Evolutionary conservation across 2,113 vertebrate species (phyloP), one percentile per base, ranked within the genome.

Genomic region (Dasyurus viverrinus): DNA sequence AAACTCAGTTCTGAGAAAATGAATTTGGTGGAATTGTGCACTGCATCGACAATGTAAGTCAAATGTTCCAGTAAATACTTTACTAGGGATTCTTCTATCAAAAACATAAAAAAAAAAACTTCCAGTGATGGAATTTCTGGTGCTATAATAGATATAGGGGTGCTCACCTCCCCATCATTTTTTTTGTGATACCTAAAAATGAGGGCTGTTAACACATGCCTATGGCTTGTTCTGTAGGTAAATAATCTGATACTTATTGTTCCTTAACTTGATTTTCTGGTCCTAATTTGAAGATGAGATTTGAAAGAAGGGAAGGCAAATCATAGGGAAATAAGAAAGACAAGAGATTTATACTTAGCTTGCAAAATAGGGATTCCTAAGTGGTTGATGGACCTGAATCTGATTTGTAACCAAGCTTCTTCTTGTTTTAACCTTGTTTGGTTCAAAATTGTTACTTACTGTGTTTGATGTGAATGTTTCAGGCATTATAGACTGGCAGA

Each of bases 361-460:
- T 47, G 46, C 46, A 25, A 91, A 53, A 24, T 93, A 46, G 42
- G 36, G 11, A 92, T 60, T 76, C 46, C 92, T 96, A 97, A 92
- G 91, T 96, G 95, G 89, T 91, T 96, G 76, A 95, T 91, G 89
- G 89, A 42, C 94, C 92, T 93, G 95, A 94, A 91, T 92, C 68
- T 94, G 68, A 50, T 94, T 91, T 97, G 90, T 97, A 93, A 92
- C 96, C 97, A 90, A 12, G 54, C 14, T 96, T 96, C 92, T 97
- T 92, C 91, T 91, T 92, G 68, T 96, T 98, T 97, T 96, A 97
- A 92, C 90, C 84, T 97, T 96, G 92, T 95, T 97, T 94, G 53
- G 53, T 96, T 97, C 93, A 94, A 96, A 96, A 89, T 91, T 92
- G 93, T 97, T 96, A 92, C 48, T 97, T 54, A 47, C 94, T 95